phyloP scores from a whole-genome alignment of 2,113 vertebrate species.

The Triplophysa siluroides region DNA sequence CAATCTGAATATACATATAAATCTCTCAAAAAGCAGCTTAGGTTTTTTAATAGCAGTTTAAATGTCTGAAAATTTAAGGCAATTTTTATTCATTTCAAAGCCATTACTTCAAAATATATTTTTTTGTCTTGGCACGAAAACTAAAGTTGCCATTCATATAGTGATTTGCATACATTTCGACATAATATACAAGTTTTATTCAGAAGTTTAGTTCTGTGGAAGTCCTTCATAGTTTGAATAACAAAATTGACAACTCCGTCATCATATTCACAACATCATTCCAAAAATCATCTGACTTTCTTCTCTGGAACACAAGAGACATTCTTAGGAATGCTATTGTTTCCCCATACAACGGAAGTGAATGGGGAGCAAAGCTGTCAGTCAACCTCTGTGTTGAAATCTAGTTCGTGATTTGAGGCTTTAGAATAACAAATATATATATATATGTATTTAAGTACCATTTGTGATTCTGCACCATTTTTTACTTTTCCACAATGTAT shows the following conservation, averaged over 20 bases:
- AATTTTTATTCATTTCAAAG: not conserved
- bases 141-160: not conserved
- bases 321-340: no score
- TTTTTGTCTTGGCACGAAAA: conserved; percentile 21
- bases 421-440: not conserved
- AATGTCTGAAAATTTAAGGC: not conserved
- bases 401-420: not conserved
- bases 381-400: not conserved
- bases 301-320: no score
- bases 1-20: not conserved
- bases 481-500: not conserved
- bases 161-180: not conserved
- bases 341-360: no score
- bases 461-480: not conserved
- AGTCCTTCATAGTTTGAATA: not conserved
- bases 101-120: not conserved
- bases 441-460: not conserved
- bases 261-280: no score
- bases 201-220: not conserved
- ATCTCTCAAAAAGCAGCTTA: not conserved
- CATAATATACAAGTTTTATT: not conserved
- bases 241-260: no score
- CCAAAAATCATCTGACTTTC: no score
- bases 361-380: no score
- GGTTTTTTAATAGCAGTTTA: not conserved